phyloP scores from a whole-genome alignment of 2,113 vertebrate genomes.

The Ailurus styani region DNA sequence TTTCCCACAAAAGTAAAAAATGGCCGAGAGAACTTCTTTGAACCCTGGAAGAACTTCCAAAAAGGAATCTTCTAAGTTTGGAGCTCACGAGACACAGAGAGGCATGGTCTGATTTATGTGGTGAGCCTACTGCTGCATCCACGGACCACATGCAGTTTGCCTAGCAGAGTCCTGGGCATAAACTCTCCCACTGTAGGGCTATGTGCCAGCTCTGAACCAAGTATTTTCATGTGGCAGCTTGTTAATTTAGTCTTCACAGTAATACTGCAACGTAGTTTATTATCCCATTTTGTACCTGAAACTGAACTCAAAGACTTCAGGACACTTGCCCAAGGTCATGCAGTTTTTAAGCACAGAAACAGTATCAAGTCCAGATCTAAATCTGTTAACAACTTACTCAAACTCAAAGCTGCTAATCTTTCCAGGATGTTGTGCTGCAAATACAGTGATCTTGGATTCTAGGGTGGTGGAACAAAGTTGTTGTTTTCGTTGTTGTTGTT shows the following conservation, averaged over 20 bases:
- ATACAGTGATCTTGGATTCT: neutral
- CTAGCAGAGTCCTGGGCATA: neutral
- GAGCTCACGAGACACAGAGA: neutral
- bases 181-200: neutral
- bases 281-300: neutral
- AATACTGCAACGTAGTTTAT: neutral
- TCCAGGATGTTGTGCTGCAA: neutral
- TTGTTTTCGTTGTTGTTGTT: too few relatives aligned
- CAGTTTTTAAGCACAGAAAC: neutral
- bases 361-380: neutral
- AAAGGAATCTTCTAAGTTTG: neutral
- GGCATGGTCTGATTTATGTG: too few relatives aligned
- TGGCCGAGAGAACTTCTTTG: neutral
- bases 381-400: neutral
- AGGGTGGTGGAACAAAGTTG: neutral
- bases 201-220: neutral
- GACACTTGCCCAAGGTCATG: neutral
- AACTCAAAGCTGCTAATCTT: neutral
- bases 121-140: neutral
- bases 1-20: neutral
- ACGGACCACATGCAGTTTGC: rapidly evolving
- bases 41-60: neutral
- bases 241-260: neutral
- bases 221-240: neutral
- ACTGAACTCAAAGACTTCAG: neutral